Base-by-base conservation (phyloP, 2,797 vertebrate genomes). In the Lepilemur ruficaudatus region DNA sequence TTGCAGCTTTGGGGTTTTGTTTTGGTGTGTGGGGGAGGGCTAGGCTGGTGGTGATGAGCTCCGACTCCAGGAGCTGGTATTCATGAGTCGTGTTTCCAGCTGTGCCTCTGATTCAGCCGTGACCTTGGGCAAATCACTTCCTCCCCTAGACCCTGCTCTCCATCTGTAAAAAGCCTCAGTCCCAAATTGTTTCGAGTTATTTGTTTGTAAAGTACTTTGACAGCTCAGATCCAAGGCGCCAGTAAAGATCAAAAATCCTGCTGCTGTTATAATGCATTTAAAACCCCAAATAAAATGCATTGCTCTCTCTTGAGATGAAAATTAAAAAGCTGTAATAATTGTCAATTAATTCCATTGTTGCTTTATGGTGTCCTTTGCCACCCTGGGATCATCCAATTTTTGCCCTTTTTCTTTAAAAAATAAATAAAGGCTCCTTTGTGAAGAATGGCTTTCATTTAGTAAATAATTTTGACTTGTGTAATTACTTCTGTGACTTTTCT, bases 401-500 rank as follows among this genome's bases (percentile, higher is more conserved):
- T 75, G 75, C 86, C 52, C 76, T 97, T 97, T 86, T 89, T 65
- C 81, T 84, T 59, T 80, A 97, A 93, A 92, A 97, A 96, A 92
- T 91, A 95, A 97, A 97, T 98, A 97, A 97, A 96, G 75, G 48
- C 46, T 97, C 76, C 67, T 95, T 93, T 87, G 80, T 70, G 67
- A 97, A 94, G 95, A 97, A 94, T 95, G 91, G 69, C 93, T 97
- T 98, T 96, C 95, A 97, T 84, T 78, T 96, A 59, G 93, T 96
- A 93, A 97, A 93, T 76, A 30, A 95, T 91, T 98, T 91, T 95
- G 94, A 87, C 94, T 95, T 67, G 70, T 82, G 38, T 95, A 92
- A 98, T 97, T 90, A 79, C 94, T 91, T 69, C 93, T 89, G 91
- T 91, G 97, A 97, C 96, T 96, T 92, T 96, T 97, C 95, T 78